These are phyloP conservation scores for Silurus glanis DNA, from an alignment of 2,113 vertebrate species.

Conservation along the genomic window DNA sequence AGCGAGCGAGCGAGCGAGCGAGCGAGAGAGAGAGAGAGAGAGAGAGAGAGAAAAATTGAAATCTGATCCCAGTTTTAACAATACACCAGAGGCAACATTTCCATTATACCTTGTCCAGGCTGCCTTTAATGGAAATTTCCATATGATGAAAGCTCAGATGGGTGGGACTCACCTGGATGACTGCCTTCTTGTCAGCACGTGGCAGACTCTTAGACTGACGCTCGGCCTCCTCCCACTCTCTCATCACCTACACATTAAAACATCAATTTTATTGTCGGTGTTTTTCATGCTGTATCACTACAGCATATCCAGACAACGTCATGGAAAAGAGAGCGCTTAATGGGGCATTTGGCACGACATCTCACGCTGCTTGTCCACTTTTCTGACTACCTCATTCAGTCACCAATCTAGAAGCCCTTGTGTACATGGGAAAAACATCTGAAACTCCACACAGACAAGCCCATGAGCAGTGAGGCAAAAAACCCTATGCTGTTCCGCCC, in stretches of 20 bases:
- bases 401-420: not conserved
- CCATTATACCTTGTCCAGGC: not conserved
- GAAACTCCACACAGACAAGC: not conserved
- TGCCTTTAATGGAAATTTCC: not conserved
- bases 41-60: not conserved
- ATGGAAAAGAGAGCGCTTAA: not conserved
- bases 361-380: not conserved
- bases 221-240: conserved; percentile 98
- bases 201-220: conserved; percentile 93
- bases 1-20: too few relatives aligned
- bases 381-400: not conserved
- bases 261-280: not conserved
- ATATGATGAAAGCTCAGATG: not conserved
- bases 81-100: not conserved
- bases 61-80: not conserved
- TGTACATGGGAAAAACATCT: not conserved
- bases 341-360: not conserved
- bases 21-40: not conserved
- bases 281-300: not conserved
- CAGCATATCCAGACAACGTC: not conserved
- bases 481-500: not conserved
- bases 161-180: conserved; percentile 85
- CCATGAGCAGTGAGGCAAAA: not conserved
- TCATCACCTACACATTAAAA: conserved; percentile 84
- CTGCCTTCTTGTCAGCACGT: conserved; percentile 93